phyloP scores from a whole-genome alignment of 1,140 invertebrate species.

The Diorhabda carinulata region DNA sequence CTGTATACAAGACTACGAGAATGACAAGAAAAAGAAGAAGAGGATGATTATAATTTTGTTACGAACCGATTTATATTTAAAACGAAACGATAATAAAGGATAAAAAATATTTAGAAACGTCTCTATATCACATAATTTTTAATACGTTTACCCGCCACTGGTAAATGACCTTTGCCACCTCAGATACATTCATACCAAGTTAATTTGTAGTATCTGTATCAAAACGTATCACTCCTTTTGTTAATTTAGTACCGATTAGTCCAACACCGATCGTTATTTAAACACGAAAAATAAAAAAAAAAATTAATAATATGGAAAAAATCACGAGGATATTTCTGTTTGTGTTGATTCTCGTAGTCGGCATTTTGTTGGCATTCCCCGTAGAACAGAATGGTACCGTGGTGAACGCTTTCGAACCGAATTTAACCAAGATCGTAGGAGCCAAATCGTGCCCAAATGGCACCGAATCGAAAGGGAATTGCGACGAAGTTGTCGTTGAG shows the following conservation, averaged over 20 bases:
- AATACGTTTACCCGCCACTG: neutral
- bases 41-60: too few species aligned
- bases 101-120: too few species aligned
- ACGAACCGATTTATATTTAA: too few species aligned
- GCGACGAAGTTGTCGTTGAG: too few species aligned
- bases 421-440: too few species aligned
- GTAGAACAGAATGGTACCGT: neutral
- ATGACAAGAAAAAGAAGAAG: too few species aligned
- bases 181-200: neutral
- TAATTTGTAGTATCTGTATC: constrained; percentile 1
- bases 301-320: neutral
- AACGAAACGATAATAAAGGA: too few species aligned
- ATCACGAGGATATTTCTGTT: neutral
- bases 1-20: too few species aligned
- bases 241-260: neutral
- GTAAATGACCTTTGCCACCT: neutral
- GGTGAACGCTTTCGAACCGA: neutral
- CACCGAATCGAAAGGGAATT: too few species aligned
- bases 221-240: neutral
- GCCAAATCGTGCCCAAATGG: too few species aligned
- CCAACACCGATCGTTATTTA: neutral
- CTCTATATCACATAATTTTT: too few species aligned
- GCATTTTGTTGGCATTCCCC: neutral
- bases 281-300: neutral
- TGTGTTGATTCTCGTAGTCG: neutral